phyloP scores from a whole-genome alignment of 1,140 invertebrate genomes.

The Pogonomyrmex barbatus region DNA sequence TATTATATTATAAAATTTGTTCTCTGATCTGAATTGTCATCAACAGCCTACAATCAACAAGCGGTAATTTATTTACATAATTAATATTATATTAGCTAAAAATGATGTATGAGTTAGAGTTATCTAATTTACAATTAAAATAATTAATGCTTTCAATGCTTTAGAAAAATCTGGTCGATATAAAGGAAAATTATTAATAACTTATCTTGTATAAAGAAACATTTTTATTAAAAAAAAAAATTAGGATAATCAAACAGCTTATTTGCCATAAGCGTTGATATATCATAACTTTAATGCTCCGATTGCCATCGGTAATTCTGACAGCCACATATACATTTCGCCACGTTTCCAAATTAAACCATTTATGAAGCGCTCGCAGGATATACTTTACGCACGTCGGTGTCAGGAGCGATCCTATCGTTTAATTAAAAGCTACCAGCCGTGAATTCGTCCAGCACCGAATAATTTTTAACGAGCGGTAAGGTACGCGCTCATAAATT shows the following conservation, averaged over 20 bases:
- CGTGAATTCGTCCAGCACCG: conserved; percentile 30
- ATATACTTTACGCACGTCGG: conserved; percentile 29
- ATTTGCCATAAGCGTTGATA: background rate
- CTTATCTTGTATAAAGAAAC: background rate
- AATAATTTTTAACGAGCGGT: conserved; percentile 56
- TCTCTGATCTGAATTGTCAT: background rate
- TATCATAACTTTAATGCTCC: background rate
- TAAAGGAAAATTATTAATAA: background rate
- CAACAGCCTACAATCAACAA: background rate
- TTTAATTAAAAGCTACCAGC: conserved; percentile 57
- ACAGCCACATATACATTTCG: background rate
- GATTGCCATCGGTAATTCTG: conserved; percentile 10
- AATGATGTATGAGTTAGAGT: background rate
- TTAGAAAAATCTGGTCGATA: background rate
- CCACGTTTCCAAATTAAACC: conserved; percentile 35
- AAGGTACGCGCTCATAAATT: conserved; percentile 57
- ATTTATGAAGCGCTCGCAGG: conserved; percentile 23
- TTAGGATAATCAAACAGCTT: too few species aligned
- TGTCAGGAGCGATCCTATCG: conserved; percentile 44
- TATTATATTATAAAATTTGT: background rate
- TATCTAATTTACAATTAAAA: background rate
- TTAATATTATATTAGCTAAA: background rate
- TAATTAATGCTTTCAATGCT: background rate
- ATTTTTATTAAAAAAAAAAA: background rate
- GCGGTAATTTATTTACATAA: background rate